Evolutionary conservation across 2,113 vertebrate species (phyloP).

Genomic region (Marmota monax): DNA sequence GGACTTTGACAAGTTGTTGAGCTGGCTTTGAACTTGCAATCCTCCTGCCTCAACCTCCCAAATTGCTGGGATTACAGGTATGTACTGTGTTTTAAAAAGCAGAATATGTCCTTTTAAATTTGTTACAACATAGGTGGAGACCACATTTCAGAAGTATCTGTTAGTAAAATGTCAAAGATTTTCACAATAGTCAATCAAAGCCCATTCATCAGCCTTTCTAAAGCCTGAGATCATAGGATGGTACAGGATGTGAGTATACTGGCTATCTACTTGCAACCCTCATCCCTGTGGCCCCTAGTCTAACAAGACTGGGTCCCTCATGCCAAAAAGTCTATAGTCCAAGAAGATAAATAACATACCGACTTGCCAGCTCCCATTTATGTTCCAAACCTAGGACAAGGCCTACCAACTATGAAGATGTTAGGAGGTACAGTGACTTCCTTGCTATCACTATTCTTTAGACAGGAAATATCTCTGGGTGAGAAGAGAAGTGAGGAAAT

Average conservation of each 20-base stretch:
- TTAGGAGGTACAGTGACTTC: background rate
- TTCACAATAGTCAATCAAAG: background rate
- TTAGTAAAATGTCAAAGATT: conserved; percentile 18
- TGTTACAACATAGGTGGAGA: background rate
- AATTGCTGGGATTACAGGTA: too few species aligned
- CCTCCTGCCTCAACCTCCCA: too few species aligned
- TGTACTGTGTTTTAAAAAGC: background rate
- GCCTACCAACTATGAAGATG: background rate
- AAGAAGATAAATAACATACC: conserved; percentile 8
- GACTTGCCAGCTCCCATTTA: conserved; percentile 46
- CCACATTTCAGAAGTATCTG: conserved; percentile 6
- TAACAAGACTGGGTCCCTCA: background rate
- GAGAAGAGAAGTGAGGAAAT: background rate
- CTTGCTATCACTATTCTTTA: background rate
- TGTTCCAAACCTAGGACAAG: conserved; percentile 14
- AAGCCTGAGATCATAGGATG: background rate
- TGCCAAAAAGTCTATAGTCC: background rate
- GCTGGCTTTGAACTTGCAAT: too few species aligned
- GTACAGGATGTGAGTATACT: background rate
- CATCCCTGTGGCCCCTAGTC: background rate
- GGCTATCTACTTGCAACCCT: background rate
- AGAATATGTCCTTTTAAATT: background rate
- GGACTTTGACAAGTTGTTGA: too few species aligned
- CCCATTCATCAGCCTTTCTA: background rate
- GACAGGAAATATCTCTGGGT: background rate